A percentile compares a stretch with the other conserved stretches of the same genome.
Evolutionary conservation across 64 coral and sea anemone genomes (phyloP).

Genomic region (Pachyseris speciosa): DNA sequence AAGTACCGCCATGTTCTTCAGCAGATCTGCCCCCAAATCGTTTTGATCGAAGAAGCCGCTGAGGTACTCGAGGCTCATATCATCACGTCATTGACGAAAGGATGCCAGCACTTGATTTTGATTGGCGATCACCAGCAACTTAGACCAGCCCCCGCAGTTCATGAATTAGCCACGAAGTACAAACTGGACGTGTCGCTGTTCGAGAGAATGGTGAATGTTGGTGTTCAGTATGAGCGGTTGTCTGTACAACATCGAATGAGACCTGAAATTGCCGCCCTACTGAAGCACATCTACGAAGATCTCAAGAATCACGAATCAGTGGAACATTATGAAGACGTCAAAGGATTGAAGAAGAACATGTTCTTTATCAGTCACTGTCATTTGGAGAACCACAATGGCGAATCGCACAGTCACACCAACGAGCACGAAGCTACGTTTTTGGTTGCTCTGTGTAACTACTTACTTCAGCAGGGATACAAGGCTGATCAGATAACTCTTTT

Average conservation of each 20-base stretch:
- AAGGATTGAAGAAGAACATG: slow-evolving; percentile 80
- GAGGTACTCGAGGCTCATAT: slow-evolving; percentile 93
- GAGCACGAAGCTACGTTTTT: slow-evolving; percentile 84
- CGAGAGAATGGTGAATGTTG: slow-evolving; percentile 83
- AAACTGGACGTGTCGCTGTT: slow-evolving; percentile 92
- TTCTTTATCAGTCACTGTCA: slow-evolving; percentile 82
- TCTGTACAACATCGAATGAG: slow-evolving; percentile 95
- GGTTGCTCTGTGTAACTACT: slow-evolving; percentile 71
- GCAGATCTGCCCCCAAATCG: slow-evolving; percentile 63
- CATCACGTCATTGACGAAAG: slow-evolving; percentile 68
- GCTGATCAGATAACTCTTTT: slow-evolving; percentile 72
- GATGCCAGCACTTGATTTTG: slow-evolving; percentile 88
- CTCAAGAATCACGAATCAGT: slow-evolving; percentile 72
- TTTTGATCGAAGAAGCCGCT: slow-evolving; percentile 88
- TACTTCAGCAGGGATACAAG: slow-evolving; percentile 84
- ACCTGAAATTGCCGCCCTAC: slow-evolving; percentile 77
- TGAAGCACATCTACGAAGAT: slow-evolving; percentile 86
- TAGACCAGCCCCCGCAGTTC: slow-evolving; percentile 83
- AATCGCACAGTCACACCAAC: slow-evolving; percentile 76
- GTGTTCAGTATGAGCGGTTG: slow-evolving; percentile 57
- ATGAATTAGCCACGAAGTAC: slow-evolving; percentile 77
- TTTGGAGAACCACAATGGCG: slow-evolving; percentile 62
- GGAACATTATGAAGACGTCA: slow-evolving; percentile 68
- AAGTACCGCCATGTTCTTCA: slow-evolving; percentile 70
- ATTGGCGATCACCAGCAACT: slow-evolving; percentile 97